Base-by-base conservation (phyloP, 2,797 vertebrate species). In the Hyperoplus immaculatus region DNA sequence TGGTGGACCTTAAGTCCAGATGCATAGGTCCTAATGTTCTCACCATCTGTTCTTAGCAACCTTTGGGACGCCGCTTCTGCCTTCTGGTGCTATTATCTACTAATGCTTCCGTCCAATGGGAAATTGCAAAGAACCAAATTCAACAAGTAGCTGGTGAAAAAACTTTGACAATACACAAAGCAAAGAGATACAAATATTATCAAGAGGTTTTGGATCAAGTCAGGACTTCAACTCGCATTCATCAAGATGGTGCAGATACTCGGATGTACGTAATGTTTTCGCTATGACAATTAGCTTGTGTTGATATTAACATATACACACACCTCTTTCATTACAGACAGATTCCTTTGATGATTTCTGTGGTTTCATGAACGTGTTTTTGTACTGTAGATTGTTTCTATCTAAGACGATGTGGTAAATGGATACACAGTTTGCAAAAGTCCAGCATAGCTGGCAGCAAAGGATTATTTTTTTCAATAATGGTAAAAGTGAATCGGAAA, bases 341-440 rank as follows among this genome's bases (percentile, higher is more conserved):
- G 63, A 68, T 14, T 38, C 55, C 58, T 53, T 42, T 49, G 16
- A 69, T 43, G 15, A 60, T 42, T 66, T 55, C 49, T 49, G 43
- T 46, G 14, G 5, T 43, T 49, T 47, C 43, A 38, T 29, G 5
- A 65, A 14, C 10, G 14, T 14, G 8, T 12, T 57, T 45, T 39
- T 29, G 9, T 15, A 8, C 36, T 58, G 45, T 18, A 6, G 21
- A 42, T 12, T 3, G 16, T 5, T 9, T 57, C n/a, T 11, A 57
- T 14, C 49, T 47, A 10, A 11, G 38, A 18, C 41, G 61, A n/a
- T 51, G 38, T 36, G 9, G 29, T 10, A 29, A 15, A 54, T 67
- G 38, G 47, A 68, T 21, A 8, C 49, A 64, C 42, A 39, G 53
- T 57, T 47, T 47, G 12, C 41, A 63, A 69, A 78, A 76, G 45